Percentiles rank a stretch among this genome's conserved stretches.
Evolutionary conservation across 2,888 invertebrate species (phyloP).

Genomic region (Microctonus hyperodae): DNA sequence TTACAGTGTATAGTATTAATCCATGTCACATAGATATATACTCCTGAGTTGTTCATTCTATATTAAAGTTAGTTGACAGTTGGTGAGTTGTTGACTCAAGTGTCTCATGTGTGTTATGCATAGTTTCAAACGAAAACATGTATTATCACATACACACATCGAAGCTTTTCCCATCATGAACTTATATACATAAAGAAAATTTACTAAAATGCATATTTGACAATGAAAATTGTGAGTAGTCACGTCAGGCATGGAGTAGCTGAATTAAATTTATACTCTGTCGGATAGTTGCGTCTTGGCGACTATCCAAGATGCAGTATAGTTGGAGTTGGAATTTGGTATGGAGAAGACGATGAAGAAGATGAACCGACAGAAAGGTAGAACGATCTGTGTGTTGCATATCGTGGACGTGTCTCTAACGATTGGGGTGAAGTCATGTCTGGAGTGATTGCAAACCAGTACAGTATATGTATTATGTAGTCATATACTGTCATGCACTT

Average conservation of each 20-base stretch:
- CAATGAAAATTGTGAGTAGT: conserved; percentile 13
- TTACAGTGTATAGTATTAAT: not conserved
- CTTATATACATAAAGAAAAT: too few relatives aligned
- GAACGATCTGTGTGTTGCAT: not conserved
- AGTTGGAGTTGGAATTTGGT: not conserved
- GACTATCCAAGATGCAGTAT: conserved; percentile 14
- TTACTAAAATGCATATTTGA: not conserved
- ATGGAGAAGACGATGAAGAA: not conserved
- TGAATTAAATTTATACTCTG: conserved; percentile 29
- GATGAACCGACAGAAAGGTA: not conserved
- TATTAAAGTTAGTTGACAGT: too few relatives aligned
- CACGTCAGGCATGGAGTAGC: not conserved
- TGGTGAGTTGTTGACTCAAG: too few relatives aligned
- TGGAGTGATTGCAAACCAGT: conserved; percentile 11
- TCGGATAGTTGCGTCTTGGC: conserved; percentile 24
- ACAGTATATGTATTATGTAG: not conserved
- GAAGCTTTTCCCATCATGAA: too few relatives aligned
- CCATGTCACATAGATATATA: not conserved
- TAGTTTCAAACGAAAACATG: too few relatives aligned
- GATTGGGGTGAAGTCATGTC: conserved; percentile 10
- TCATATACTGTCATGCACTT: not conserved
- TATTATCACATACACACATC: too few relatives aligned
- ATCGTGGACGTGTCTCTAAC: conserved; percentile 2
- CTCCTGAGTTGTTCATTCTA: too few relatives aligned
- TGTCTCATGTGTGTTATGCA: too few relatives aligned